A percentile compares a stretch with the other conserved stretches of the same genome.
phyloP scores from a whole-genome alignment of 2,113 vertebrate species.

The Microtus ochrogaster region DNA sequence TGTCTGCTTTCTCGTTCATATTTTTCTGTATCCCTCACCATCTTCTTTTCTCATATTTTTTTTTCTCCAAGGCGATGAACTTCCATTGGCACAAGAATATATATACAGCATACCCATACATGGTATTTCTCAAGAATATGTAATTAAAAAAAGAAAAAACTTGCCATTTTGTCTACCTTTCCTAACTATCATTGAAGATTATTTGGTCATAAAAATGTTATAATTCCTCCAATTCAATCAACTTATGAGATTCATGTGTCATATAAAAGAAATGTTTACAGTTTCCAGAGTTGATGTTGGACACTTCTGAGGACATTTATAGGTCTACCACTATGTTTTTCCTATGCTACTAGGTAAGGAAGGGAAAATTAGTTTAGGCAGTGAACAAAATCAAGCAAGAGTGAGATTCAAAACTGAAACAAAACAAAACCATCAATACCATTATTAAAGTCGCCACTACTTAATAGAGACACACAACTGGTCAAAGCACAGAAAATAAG shows the following conservation, averaged over 20 bases:
- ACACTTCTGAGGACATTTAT: not conserved
- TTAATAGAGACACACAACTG: not conserved
- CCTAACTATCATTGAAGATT: not conserved
- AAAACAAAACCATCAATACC: not conserved
- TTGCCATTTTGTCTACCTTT: not conserved
- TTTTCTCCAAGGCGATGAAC: no score
- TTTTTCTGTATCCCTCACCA: fast-evolving
- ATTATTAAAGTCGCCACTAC: no score
- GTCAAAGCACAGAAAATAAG: not conserved
- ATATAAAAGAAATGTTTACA: not conserved
- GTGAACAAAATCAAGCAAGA: not conserved
- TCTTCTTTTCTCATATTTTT: not conserved
- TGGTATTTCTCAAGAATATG: not conserved
- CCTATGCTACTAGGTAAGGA: not conserved
- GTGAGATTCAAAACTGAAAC: not conserved
- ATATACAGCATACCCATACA: not conserved
- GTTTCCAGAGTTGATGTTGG: not conserved
- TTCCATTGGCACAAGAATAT: not conserved
- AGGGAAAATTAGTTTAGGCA: not conserved
- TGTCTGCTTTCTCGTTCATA: no score
- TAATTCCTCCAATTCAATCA: not conserved
- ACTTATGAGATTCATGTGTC: not conserved
- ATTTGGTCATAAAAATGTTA: no score
- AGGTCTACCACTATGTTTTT: not conserved
- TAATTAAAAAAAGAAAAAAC: not conserved